Conservation (phyloP, 2,113 vertebrate genomes). For the Cottus gobio region DNA sequence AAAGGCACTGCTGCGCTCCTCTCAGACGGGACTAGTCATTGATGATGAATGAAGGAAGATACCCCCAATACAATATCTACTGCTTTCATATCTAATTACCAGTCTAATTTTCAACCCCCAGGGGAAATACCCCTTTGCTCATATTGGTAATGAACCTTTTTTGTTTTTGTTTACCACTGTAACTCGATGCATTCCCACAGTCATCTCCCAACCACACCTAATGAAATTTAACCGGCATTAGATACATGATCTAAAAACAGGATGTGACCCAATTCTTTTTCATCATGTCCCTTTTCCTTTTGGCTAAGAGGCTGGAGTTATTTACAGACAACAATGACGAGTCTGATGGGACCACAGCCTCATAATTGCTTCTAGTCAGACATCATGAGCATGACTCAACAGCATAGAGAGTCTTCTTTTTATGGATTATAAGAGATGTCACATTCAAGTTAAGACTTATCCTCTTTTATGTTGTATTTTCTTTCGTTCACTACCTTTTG, state of each 20-base stretch:
- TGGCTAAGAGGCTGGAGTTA: conserved; percentile 40
- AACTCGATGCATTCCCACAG: conserved; percentile 47
- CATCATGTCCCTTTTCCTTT: conserved; percentile 39
- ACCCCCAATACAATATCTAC: conserved; percentile 70
- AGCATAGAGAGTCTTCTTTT: conserved; percentile 5
- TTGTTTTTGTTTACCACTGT: conserved; percentile 26
- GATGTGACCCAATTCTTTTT: conserved; percentile 29
- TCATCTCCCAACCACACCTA: conserved; percentile 38
- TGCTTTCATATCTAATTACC: conserved; percentile 77
- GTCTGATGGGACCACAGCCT: conserved; percentile 40
- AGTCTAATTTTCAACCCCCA: conserved; percentile 72
- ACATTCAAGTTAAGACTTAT: background rate
- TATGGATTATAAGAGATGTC: background rate
- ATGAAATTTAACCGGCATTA: conserved; percentile 52
- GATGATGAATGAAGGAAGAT: conserved; percentile 69
- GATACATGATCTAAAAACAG: conserved; percentile 39
- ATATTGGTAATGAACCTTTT: conserved; percentile 65
- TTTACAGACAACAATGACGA: conserved; percentile 50
- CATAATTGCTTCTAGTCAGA: conserved; percentile 38
- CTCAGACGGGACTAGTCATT: conserved; percentile 55
- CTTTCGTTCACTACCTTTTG: background rate
- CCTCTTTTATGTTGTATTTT: background rate
- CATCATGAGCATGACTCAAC: conserved; percentile 45
- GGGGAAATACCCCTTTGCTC: conserved; percentile 66
- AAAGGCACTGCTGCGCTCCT: conserved; percentile 41